Evolutionary conservation across 1,140 invertebrate species (phyloP), one percentile per base, ranked within the genome.

Genomic region (Drosophila athabasca): DNA sequence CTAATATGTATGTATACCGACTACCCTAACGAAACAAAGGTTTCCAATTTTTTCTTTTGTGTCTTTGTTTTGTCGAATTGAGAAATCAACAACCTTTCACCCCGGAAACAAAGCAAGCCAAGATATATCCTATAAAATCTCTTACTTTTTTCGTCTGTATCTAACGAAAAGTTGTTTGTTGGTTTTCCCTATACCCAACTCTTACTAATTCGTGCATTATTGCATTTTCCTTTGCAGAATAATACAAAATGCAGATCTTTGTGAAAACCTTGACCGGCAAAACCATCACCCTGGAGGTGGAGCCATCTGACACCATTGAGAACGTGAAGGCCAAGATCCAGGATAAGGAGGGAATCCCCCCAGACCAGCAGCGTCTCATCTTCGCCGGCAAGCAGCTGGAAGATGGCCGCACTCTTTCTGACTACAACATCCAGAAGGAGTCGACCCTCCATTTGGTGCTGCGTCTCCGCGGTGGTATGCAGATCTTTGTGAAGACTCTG

Each of bases 391-490:
- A 96, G 90, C 95, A 97, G 91, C 91, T 97, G 62, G 96, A 96
- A 91, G 96, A 97, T 94, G 95, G 95, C 13, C 94, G 95, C 48
- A 96, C 95, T 15, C 92, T 96, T 4, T 95, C 95, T 2, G 96
- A 97, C 90, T 97, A 96, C 91, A 96, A 96, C 85, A 96, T 97
- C 80, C 96, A 97, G 88, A 97, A 96, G 91, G 97, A 98, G 92
- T 98, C 97, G 3, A 98, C 97, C 4, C 94, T 98, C 49, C 97
- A 98, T 91, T 94, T 98, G 88, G 97, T 98, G 8, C 93, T 97
- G 6, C 94, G 96, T 92, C 93, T 97, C 46, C 93, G 96, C 93
- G 94, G 96, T 95, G 95, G 96, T 94, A 98, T 99, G 97, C 97
- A 95, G 13, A 79, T 80, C 57, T 81, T 81, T 90, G 96, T 96